Base-by-base conservation (phyloP, 2,888 invertebrate genomes). In the Nomada hirtipes region DNA sequence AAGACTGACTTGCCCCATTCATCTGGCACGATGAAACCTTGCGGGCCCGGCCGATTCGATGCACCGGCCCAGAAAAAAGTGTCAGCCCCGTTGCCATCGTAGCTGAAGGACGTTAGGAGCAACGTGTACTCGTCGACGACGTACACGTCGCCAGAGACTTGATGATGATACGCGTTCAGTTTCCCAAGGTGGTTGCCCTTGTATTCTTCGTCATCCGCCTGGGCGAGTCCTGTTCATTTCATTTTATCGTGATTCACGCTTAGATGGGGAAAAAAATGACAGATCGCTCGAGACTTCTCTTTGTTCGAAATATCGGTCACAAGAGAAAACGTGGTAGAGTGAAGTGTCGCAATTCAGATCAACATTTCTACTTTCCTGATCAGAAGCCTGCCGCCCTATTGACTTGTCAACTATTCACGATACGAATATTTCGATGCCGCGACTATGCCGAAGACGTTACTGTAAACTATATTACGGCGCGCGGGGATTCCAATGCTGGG, bases 41-140 rank as follows among this genome's bases (percentile, higher is more conserved):
- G 97, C 0, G 98, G 98, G 0, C 98, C 98, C 0, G 98, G 98
- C 26, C 98, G 95, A 90, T 97, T 97, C 0, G 97, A 95, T 50
- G 97, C 96, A n/a, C 98, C 98, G 0, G 98, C 97, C 98, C 98
- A 98, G 94, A 98, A 98, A 94, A 98, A 98, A 2, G 98, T 97
- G 92, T 98, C 98, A 13, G 97, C 97, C 0, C 98, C 98, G 61
- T 97, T 97, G 57, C 98, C 98, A 92, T 98, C 98, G 89, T 98
- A 98, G 92, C 96, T 97, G 92, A 98, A 98, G 84, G 96, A 96
- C 26, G 96, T 96, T 79, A 98, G 93, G 13, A 98, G 94, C 70
- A 98, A 94, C 0, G 98, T 98, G 93, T 95, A 97, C 90, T 97
- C 97, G 92, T 98, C 97, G 2, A 98, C 97, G 0, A 98, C 98